Conservation (phyloP, 2,797 vertebrate genomes). For the Oreortyx pictus region DNA sequence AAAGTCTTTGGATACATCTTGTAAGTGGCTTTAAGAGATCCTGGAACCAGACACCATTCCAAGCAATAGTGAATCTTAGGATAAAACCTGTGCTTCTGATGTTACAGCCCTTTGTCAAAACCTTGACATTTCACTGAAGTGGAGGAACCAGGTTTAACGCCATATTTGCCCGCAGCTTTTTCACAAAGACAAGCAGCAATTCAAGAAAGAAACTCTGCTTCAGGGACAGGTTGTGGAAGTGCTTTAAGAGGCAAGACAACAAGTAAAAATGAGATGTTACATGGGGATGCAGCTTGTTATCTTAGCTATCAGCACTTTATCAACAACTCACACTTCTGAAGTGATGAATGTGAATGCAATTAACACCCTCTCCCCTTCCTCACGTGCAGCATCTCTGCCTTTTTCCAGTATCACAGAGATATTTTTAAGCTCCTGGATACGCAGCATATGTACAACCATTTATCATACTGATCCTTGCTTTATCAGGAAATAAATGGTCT, state of each 20-base stretch:
- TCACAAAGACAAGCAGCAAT: not conserved
- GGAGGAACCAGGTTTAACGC: not conserved
- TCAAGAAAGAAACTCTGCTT: not conserved
- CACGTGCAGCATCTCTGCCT: not conserved
- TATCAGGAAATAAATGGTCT: not conserved
- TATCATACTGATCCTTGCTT: not conserved
- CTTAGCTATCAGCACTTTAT: not conserved
- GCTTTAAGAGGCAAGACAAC: not conserved
- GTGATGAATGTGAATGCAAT: not conserved
- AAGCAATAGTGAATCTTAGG: not conserved
- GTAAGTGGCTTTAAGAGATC: not conserved
- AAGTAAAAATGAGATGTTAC: not conserved
- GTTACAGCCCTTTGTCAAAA: not conserved
- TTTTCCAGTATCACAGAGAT: not conserved
- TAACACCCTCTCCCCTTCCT: not conserved
- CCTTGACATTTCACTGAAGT: not conserved
- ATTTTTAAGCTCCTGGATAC: not conserved
- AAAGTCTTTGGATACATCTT: not conserved
- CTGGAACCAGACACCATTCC: not conserved
- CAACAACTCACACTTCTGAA: not conserved
- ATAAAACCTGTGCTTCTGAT: not conserved
- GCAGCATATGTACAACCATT: not conserved
- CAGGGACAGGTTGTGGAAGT: accelerated
- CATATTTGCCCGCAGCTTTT: not conserved
- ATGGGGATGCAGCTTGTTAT: not conserved